Percentiles rank a stretch among this genome's conserved stretches.
Evolutionary conservation across 2,888 invertebrate genomes (phyloP).

Genomic region (Dynastes grantii): DNA sequence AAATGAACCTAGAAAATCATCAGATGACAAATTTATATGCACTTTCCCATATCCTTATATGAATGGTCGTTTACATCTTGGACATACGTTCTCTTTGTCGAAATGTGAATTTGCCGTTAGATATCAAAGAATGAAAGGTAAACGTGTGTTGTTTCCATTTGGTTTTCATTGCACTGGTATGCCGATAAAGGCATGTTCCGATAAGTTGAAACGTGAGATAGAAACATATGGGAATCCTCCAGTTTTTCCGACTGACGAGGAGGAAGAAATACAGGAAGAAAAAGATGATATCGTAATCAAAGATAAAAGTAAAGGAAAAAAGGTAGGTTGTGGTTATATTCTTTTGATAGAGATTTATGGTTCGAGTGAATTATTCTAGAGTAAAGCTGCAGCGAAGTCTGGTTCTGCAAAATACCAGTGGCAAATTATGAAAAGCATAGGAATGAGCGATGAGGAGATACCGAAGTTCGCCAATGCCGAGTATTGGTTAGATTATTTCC

Average conservation of each 20-base stretch:
- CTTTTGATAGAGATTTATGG: neutral
- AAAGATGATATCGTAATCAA: slow-evolving; percentile 76
- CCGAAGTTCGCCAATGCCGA: slow-evolving; percentile 90
- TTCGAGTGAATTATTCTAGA: slow-evolving; percentile 71
- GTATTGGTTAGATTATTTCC: slow-evolving; percentile 98
- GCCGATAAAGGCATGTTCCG: slow-evolving; percentile 99
- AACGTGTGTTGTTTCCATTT: slow-evolving; percentile 94
- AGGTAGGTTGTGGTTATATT: slow-evolving; percentile 68
- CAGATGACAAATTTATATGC: slow-evolving; percentile 88
- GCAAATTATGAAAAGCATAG: slow-evolving; percentile 98
- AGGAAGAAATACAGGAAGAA: slow-evolving; percentile 70
- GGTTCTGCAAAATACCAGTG: slow-evolving; percentile 95
- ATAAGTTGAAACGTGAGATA: slow-evolving; percentile 96
- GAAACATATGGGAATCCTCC: slow-evolving; percentile 94
- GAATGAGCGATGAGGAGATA: slow-evolving; percentile 93
- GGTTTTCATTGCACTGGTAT: slow-evolving; percentile 99
- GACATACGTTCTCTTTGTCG: slow-evolving; percentile 96
- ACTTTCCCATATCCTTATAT: slow-evolving; percentile 99
- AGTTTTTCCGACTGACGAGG: slow-evolving; percentile 81
- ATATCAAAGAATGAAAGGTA: slow-evolving; percentile 93
- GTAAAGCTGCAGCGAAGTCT: slow-evolving; percentile 95
- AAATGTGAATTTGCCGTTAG: slow-evolving; percentile 98
- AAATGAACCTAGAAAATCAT: slow-evolving; percentile 71
- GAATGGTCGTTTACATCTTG: slow-evolving; percentile 98
- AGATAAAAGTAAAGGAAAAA: slow-evolving; percentile 94